Evolutionary conservation across 2,888 invertebrate genomes (phyloP).

Genomic region (Steinernema scapterisci): DNA sequence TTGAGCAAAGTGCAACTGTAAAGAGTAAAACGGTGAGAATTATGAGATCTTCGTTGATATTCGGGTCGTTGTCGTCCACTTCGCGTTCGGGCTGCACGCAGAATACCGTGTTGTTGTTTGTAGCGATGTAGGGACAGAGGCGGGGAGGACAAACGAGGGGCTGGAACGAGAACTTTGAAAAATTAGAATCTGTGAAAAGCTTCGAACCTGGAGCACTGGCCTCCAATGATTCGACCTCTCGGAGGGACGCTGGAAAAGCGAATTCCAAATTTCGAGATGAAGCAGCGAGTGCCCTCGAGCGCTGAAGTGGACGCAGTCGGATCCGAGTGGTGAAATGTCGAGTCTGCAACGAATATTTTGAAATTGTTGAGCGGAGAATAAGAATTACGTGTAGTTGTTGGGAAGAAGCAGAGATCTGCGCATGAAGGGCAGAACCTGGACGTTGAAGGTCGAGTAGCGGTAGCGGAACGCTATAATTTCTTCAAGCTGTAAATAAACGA

Average conservation of each 20-base stretch:
- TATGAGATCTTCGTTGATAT: background rate
- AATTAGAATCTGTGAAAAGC: no score
- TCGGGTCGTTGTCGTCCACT: background rate
- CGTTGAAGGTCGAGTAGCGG: slow-evolving; percentile 6
- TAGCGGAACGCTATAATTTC: background rate
- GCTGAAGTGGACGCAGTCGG: slow-evolving; percentile 4
- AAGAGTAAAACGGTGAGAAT: background rate
- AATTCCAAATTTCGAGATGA: slow-evolving; percentile 1
- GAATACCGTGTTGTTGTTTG: background rate
- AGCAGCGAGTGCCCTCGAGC: background rate
- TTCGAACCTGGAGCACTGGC: background rate
- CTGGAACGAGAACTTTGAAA: no score
- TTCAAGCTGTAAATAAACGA: background rate
- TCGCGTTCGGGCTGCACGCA: background rate
- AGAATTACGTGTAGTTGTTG: background rate
- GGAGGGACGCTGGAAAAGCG: background rate
- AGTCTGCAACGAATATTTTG: background rate
- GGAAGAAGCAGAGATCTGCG: background rate
- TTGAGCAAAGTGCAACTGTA: background rate
- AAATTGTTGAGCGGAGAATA: background rate
- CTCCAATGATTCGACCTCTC: background rate
- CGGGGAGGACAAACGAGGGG: background rate
- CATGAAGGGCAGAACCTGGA: background rate
- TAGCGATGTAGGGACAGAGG: background rate
- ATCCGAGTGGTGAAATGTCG: slow-evolving; percentile 8